Evolutionary conservation across 2,113 vertebrate genomes (phyloP).

Genomic region (Melanocharis versteri): DNA sequence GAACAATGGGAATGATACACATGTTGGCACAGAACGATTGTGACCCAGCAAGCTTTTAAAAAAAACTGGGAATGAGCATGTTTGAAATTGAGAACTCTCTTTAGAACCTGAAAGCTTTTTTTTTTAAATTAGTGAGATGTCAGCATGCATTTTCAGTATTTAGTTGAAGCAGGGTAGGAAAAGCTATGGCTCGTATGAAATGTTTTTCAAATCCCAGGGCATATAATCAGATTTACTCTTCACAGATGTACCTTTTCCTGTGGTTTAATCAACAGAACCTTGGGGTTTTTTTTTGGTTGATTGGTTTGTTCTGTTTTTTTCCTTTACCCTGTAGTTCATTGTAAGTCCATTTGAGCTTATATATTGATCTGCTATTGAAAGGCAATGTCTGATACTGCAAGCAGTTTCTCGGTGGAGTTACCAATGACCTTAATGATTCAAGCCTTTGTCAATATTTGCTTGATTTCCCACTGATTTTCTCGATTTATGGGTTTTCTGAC

Average conservation of each 20-base stretch:
- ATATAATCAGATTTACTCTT: background rate
- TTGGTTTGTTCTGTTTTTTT: background rate
- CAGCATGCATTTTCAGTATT: background rate
- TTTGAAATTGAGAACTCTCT: background rate
- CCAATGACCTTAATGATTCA: background rate
- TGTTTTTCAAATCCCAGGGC: background rate
- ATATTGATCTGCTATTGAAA: background rate
- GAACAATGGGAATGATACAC: background rate
- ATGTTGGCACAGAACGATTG: background rate
- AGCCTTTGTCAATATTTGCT: background rate
- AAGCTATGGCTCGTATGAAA: background rate
- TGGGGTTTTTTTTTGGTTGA: rapidly evolving
- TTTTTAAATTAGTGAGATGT: background rate
- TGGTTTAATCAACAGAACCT: background rate
- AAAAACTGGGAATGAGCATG: background rate
- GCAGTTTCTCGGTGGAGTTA: background rate
- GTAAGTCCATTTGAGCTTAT: background rate
- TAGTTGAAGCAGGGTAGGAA: background rate
- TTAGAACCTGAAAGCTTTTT: background rate
- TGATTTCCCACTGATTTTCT: background rate
- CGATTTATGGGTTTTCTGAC: background rate
- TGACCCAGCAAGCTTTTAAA: background rate
- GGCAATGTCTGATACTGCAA: background rate
- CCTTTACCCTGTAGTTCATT: background rate
- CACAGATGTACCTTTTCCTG: background rate